Percentiles rank a stretch among this genome's conserved stretches.
phyloP scores from a whole-genome alignment of 2,113 vertebrate genomes.

The Laterallus jamaicensis region DNA sequence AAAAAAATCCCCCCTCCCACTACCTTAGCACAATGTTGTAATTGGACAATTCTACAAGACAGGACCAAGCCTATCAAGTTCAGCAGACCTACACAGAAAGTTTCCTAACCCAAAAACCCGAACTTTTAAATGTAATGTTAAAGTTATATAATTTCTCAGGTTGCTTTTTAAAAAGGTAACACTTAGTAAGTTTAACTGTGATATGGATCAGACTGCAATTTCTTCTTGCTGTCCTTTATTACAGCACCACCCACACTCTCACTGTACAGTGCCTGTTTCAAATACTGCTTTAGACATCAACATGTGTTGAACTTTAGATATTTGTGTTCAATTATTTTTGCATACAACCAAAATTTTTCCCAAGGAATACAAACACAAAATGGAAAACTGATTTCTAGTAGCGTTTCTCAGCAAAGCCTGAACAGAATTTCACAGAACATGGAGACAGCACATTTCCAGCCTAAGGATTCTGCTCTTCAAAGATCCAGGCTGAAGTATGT shows the following conservation, averaged over 20 bases:
- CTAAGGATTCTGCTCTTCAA: neutral
- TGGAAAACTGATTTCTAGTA: neutral
- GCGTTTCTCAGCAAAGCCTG: neutral
- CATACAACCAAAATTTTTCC: neutral
- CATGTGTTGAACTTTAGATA: neutral
- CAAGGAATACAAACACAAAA: neutral
- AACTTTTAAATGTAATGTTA: neutral
- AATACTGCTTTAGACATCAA: neutral
- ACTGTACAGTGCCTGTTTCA: neutral
- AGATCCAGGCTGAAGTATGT: neutral
- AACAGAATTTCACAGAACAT: neutral
- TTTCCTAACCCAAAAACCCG: neutral
- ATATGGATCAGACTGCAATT: neutral
- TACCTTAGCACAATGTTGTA: no score
- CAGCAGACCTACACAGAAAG: neutral
- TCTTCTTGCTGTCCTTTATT: neutral
- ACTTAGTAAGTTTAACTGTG: neutral
- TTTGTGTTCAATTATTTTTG: neutral
- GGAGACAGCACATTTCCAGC: neutral
- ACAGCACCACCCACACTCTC: neutral
- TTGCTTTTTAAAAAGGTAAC: neutral
- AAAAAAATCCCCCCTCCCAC: no score
- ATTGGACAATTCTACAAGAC: neutral
- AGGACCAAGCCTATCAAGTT: neutral
- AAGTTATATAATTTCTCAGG: neutral